Percentiles rank a stretch among this genome's conserved stretches.
These are phyloP conservation scores for Temnothorax curvispinosus DNA, from an alignment of 1,140 invertebrate species.

Conservation along the genomic window DNA sequence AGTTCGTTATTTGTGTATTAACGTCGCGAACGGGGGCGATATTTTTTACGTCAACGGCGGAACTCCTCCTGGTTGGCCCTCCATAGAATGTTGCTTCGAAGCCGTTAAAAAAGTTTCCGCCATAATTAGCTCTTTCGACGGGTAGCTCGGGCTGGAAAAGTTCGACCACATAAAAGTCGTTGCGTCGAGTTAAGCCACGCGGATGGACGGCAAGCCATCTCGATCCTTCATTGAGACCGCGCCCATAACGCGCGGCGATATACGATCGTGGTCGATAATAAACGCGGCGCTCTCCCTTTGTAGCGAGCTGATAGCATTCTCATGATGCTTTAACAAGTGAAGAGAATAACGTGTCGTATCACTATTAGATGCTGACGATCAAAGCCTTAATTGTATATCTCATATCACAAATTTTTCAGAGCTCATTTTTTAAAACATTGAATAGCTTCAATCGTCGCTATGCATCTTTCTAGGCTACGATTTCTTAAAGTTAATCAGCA, in stretches of 20 bases:
- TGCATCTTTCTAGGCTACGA: neutral
- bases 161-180: slow-evolving; percentile 67
- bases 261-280: neutral
- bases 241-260: neutral
- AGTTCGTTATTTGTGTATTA: neutral
- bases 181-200: slow-evolving; percentile 38
- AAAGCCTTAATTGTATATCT: neutral
- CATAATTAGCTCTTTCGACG: slow-evolving; percentile 49
- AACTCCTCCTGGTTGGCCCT: slow-evolving; percentile 2
- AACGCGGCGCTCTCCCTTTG: slow-evolving; percentile 10
- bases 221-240: slow-evolving; percentile 36
- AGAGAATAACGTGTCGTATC: neutral
- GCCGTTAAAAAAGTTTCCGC: slow-evolving; percentile 63
- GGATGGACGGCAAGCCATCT: slow-evolving; percentile 2
- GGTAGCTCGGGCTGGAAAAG: slow-evolving; percentile 60
- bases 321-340: neutral
- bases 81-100: slow-evolving; percentile 13
- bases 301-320: neutral
- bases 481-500: neutral
- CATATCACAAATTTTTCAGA: neutral
- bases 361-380: slow-evolving; percentile 1
- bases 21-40: neutral
- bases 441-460: neutral
- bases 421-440: neutral
- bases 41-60: neutral